Evolutionary conservation across 2,797 vertebrate genomes (phyloP).

Genomic region (Poeciliopsis turneri): DNA sequence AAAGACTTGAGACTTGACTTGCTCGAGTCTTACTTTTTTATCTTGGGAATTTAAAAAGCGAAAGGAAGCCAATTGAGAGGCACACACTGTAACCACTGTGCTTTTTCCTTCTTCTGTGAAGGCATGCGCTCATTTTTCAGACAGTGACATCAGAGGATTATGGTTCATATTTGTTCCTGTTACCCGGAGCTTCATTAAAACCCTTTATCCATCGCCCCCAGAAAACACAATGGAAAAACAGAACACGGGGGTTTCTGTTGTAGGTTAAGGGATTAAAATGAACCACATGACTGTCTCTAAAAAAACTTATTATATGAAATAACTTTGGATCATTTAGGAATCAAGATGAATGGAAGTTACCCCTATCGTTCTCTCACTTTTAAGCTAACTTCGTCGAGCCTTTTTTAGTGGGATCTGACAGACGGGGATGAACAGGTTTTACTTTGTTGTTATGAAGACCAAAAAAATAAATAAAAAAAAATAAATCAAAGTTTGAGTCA

Average conservation of each 20-base stretch:
- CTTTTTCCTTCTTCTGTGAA: neutral
- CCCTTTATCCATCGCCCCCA: no score
- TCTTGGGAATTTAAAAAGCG: neutral
- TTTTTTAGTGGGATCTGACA: no score
- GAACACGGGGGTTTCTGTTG: no score
- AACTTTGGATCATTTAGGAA: neutral
- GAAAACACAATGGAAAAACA: no score
- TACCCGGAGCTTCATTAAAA: neutral
- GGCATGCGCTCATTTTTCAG: neutral
- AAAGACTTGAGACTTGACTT: neutral
- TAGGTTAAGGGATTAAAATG: no score
- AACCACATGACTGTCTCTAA: neutral
- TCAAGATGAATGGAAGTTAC: neutral
- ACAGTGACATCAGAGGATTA: neutral
- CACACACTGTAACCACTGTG: neutral
- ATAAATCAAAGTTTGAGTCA: no score
- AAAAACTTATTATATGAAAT: neutral
- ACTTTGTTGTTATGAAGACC: no score
- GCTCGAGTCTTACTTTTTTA: neutral
- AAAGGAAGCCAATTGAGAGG: neutral
- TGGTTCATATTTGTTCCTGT: neutral
- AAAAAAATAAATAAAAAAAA: no score
- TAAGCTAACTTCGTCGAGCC: neutral
- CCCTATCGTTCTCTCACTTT: neutral
- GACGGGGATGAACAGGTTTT: no score